A percentile compares a stretch with the other conserved stretches of the same genome.
Conservation (phyloP, 2,113 vertebrate genomes). For the Pelusios castaneus region DNA sequence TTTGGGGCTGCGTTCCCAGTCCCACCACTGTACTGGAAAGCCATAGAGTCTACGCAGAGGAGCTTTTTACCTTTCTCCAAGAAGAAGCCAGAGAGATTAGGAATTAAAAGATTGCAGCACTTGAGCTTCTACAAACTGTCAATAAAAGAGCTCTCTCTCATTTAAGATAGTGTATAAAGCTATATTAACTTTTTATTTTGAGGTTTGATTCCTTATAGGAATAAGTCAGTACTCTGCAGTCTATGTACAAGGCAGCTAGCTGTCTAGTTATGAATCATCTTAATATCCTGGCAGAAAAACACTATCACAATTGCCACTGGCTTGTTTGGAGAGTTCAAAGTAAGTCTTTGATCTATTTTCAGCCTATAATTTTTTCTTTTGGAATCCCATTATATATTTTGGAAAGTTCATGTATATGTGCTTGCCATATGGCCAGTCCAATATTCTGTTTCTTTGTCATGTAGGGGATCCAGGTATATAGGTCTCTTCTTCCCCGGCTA, state of each 20-base stretch:
- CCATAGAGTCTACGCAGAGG: neutral
- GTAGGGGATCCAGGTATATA: neutral
- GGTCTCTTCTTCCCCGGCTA: neutral
- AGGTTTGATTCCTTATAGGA: neutral
- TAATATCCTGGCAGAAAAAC: neutral
- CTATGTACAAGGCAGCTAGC: neutral
- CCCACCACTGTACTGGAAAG: neutral
- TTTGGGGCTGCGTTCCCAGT: neutral
- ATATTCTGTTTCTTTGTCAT: neutral
- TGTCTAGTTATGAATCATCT: neutral
- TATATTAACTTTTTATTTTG: neutral
- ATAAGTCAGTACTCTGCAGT: neutral
- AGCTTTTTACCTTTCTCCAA: neutral
- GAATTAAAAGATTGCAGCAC: neutral
- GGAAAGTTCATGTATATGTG: neutral
- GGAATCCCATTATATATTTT: neutral
- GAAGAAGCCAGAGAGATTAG: neutral
- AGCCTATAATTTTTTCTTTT: neutral
- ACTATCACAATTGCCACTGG: neutral
- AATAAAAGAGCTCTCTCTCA: neutral
- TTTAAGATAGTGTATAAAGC: neutral
- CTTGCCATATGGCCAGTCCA: neutral
- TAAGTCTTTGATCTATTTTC: neutral
- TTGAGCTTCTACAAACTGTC: neutral
- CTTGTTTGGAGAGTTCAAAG: neutral